Conservation (phyloP, 2,113 vertebrate species). For the Takifugu flavidus region DNA sequence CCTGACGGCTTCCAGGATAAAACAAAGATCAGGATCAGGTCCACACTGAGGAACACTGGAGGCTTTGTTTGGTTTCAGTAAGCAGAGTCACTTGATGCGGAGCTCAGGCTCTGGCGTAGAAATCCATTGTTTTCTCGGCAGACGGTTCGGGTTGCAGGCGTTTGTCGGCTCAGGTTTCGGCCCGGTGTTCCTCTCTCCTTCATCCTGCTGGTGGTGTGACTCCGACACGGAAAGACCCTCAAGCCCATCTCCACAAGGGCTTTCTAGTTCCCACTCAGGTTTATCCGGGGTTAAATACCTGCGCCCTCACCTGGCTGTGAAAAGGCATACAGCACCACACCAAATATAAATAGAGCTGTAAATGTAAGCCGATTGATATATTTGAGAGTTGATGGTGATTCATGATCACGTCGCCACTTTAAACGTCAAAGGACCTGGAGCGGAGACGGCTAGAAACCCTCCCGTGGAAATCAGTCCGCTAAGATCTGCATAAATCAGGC, state of each 20-base stretch:
- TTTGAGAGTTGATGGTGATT: constrained; percentile 20
- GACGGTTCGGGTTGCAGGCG: constrained; percentile 39
- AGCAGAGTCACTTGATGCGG: constrained; percentile 66
- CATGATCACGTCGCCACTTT: constrained; percentile 27
- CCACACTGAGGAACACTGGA: constrained; percentile 50
- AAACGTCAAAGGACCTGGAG: constrained; percentile 19
- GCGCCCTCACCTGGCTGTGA: constrained; percentile 44
- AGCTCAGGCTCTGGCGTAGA: constrained; percentile 33
- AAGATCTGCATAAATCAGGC: constrained; percentile 49
- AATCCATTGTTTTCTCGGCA: constrained; percentile 52
- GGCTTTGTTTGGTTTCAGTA: constrained; percentile 61
- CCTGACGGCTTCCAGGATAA: not conserved
- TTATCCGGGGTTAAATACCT: constrained; percentile 54
- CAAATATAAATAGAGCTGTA: constrained; percentile 18
- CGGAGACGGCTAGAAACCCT: constrained; percentile 5
- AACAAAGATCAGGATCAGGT: constrained; percentile 3
- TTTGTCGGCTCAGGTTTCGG: constrained; percentile 40
- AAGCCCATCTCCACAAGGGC: constrained; percentile 7
- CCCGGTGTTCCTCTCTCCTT: constrained; percentile 32
- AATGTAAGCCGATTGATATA: constrained; percentile 29
- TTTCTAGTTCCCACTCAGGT: constrained; percentile 54
- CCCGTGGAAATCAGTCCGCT: constrained; percentile 32
- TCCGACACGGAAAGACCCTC: too few relatives aligned
- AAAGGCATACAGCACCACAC: constrained; percentile 31
- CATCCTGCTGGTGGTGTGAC: constrained; percentile 14